phyloP scores from a whole-genome alignment of 2,888 invertebrate genomes.

The Agonopterix arenella region DNA sequence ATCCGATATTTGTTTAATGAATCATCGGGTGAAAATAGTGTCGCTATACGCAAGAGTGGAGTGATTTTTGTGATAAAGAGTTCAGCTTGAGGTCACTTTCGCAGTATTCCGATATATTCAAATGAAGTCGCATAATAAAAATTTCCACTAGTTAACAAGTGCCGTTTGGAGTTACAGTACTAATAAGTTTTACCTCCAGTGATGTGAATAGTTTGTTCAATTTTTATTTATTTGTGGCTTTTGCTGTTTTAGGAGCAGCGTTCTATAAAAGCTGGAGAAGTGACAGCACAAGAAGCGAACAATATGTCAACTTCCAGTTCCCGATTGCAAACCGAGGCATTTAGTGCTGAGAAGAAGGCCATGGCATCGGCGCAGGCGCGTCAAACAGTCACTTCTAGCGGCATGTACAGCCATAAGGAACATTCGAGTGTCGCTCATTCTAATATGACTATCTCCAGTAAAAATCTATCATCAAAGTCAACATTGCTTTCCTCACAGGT shows the following conservation, averaged over 20 bases:
- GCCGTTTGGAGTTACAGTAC: background rate
- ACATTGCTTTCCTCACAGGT: conserved; percentile 77
- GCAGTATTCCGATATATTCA: conserved; percentile 9
- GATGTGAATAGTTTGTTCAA: background rate
- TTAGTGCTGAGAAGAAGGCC: conserved; percentile 88
- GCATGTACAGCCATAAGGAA: conserved; percentile 85
- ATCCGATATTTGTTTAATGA: conserved; percentile 59
- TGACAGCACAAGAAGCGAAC: conserved; percentile 90
- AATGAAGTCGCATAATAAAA: background rate
- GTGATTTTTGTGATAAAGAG: conserved; percentile 29
- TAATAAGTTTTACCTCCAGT: conserved; percentile 2
- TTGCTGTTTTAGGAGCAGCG: conserved; percentile 83
- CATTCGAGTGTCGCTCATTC: conserved; percentile 85
- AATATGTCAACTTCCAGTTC: conserved; percentile 90
- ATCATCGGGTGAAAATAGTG: conserved; percentile 40
- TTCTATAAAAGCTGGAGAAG: conserved; percentile 88
- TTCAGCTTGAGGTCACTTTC: conserved; percentile 29
- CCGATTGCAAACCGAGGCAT: conserved; percentile 90
- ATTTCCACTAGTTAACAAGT: conserved; percentile 1
- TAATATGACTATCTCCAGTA: conserved; percentile 86
- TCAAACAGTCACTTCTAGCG: conserved; percentile 87
- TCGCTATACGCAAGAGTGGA: conserved; percentile 24
- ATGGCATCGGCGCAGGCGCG: conserved; percentile 86
- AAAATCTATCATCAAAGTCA: conserved; percentile 82
- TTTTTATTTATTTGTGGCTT: background rate